Percentiles rank a stretch among this genome's conserved stretches.
phyloP scores from a whole-genome alignment of 2,797 vertebrate genomes.

The Enteromius radiatus region DNA sequence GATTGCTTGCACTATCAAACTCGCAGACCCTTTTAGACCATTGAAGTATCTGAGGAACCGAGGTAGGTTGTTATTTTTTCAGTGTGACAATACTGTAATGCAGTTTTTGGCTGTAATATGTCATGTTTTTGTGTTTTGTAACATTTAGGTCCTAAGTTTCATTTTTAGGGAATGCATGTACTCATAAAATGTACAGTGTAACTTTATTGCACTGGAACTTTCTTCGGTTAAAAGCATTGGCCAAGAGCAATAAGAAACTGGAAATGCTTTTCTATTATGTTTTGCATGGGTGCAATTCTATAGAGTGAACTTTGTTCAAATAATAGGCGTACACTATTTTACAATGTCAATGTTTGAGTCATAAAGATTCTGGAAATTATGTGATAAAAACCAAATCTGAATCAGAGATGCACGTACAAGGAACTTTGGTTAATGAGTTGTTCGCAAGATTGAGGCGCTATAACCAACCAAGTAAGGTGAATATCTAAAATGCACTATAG shows the following conservation, averaged over 20 bases:
- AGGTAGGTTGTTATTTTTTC: slow-evolving; percentile 18
- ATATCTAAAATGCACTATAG: not conserved
- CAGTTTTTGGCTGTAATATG: not conserved
- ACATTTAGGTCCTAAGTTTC: not conserved
- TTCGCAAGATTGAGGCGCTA: not conserved
- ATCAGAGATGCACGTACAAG: not conserved
- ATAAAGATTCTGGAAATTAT: not conserved
- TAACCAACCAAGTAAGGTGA: too few relatives aligned
- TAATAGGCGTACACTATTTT: not conserved
- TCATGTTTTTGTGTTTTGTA: not conserved
- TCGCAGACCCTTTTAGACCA: slow-evolving; percentile 7
- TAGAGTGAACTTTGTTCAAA: not conserved
- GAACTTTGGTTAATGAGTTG: not conserved
- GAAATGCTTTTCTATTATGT: not conserved
- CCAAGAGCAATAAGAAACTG: not conserved
- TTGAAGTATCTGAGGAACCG: not conserved
- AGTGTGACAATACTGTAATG: not conserved
- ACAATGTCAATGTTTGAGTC: not conserved
- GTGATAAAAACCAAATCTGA: not conserved
- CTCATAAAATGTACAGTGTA: not conserved
- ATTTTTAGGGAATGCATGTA: not conserved
- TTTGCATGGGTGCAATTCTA: not conserved
- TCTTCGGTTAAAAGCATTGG: not conserved
- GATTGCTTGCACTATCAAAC: not conserved
- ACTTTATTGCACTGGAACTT: not conserved